Evolutionary conservation across 2,113 vertebrate genomes (phyloP).

Genomic region (Limnothrissa miodon): DNA sequence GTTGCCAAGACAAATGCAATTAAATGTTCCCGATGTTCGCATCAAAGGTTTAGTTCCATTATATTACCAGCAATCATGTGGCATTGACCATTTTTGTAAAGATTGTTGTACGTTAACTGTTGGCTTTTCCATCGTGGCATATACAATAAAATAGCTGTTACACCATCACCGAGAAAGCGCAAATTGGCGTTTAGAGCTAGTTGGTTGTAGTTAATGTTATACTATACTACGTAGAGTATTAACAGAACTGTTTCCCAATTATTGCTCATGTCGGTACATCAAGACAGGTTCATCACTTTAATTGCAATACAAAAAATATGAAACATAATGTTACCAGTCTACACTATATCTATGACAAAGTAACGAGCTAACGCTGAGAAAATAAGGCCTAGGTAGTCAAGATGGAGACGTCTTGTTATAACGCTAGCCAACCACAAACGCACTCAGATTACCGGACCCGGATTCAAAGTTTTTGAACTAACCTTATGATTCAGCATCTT

Average conservation of each 20-base stretch:
- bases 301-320: neutral
- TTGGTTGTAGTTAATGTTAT: no score
- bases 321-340: neutral
- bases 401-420: slow-evolving; percentile 8
- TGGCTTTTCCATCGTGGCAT: no score
- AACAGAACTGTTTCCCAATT: neutral
- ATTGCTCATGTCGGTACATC: neutral
- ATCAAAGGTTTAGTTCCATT: no score
- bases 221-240: neutral
- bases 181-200: no score
- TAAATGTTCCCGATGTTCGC: no score
- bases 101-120: no score
- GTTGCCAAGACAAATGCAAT: no score
- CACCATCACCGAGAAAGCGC: no score
- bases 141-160: no score
- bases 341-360: neutral
- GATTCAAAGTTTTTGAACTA: neutral
- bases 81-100: no score
- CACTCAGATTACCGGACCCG: neutral
- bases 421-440: neutral
- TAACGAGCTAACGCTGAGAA: neutral
- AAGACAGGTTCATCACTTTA: neutral
- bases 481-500: neutral
- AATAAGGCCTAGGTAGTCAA: neutral
- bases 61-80: no score